These are phyloP conservation scores for Ibidorhyncha struthersii DNA, from an alignment of 2,113 vertebrate species.

Conservation along the genomic window DNA sequence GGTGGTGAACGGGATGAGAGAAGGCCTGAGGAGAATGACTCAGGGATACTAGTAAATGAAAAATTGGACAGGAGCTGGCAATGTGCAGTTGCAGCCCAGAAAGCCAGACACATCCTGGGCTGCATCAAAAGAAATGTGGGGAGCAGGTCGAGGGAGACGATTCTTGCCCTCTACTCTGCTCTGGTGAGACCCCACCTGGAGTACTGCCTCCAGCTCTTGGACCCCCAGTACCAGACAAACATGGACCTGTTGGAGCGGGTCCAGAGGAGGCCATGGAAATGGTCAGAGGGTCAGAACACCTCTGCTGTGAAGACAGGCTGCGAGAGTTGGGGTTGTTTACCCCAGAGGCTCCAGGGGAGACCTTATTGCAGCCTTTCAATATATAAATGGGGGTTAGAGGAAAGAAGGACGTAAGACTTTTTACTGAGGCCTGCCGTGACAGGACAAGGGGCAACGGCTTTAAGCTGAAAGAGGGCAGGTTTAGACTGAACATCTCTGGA, in stretches of 20 bases:
- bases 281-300: not conserved
- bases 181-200: not conserved
- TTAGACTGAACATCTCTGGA: fast-evolving
- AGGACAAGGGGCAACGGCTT: not conserved
- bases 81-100: not conserved
- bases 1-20: not conserved
- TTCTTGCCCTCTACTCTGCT: fast-evolving
- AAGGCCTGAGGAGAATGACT: too few relatives aligned
- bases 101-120: not conserved
- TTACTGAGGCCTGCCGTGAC: not conserved
- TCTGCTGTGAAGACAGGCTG: not conserved
- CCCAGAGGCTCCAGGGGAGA: not conserved
- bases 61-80: not conserved
- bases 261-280: not conserved
- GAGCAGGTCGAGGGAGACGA: not conserved
- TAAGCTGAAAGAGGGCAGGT: too few relatives aligned
- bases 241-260: not conserved
- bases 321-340: not conserved
- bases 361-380: not conserved
- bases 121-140: not conserved
- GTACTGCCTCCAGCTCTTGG: not conserved
- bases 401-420: not conserved
- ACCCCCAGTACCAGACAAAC: not conserved
- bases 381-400: not conserved
- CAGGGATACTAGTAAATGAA: not conserved